Evolutionary conservation across 2,113 vertebrate genomes (phyloP), one percentile per base, ranked within the genome.

Genomic region (Prolemur simus): DNA sequence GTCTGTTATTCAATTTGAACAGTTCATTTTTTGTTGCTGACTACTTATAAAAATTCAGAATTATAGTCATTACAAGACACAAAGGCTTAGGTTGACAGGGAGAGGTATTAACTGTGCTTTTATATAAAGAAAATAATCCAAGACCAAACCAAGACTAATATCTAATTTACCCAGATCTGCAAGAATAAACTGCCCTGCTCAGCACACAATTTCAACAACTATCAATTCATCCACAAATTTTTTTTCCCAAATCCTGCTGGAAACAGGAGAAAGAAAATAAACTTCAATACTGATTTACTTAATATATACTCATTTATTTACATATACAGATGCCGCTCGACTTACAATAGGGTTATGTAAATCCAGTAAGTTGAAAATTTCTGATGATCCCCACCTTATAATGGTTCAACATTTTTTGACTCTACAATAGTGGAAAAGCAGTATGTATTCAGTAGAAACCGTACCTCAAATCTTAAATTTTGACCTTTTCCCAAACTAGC

Each of bases 1-100:
- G 66, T 82, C 45, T 60, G 21, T n/a, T 73, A 85, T 9, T 96
- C 29, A 94, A 77, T 92, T 89, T 83, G 3, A 95, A 21, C 29
- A 82, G 34, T 58, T 87, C 23, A 58, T 47, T 54, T 91, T 85
- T 89, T 89, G 60, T 85, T 83, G 7, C 13, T 91, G 45, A 69
- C 39, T 91, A 34, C 29, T 32, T 76, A 82, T 86, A 87, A 95
- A 95, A 90, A 69, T 54, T 89, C 45, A 95, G 25, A 87, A 91
- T 29, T 69, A 17, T 39, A 87, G 17, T 88, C 39, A 64, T 66
- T 6, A 9, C 3, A 78, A 20, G 18, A 9, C 60, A 85, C n/a
- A 78, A 56, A 93, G 9, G 49, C 14, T 80, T 60, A 91, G 15
- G 27, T 74, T 6, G 76, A 88, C 1, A 63, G 6, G 12, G 47